Evolutionary conservation across 2,113 vertebrate genomes (phyloP), one percentile per base, ranked within the genome.

Genomic region (Clupea harengus): DNA sequence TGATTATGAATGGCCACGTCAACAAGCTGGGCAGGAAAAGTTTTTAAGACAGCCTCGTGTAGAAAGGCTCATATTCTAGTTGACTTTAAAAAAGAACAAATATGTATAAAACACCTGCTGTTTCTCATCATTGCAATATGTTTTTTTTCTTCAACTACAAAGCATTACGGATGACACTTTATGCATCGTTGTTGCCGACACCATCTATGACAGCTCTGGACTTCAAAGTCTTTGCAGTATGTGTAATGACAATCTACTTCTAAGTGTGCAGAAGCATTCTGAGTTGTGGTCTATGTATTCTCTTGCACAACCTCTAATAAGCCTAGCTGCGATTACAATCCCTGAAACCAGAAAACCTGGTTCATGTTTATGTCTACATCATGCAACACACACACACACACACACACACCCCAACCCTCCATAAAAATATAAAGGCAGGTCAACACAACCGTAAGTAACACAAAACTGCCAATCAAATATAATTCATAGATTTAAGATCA

Each of bases 31-130:
- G 25, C 64, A 72, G 64, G n/a, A 72, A 72, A 72, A 72, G 64
- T 72, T 72, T 72, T 11, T 25, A 13, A 32, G 64, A 72, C 64
- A 72, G 25, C 10, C 64, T 28, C 25, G 1, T 28, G 25, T 15
- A 72, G 8, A 72, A 72, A 72, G 64, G 2, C 64, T 72, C 9
- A 72, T 72, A 72, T 72, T 32, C 8, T 28, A 13, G 64, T 32
- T 28, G 20, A 67, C 60, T 67, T 72, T 32, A 28, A 28, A 72
- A 72, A 72, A 72, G 64, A 25, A 32, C 64, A 72, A 25, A 72
- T 72, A 72, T 72, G n/a, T 72, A 72, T 72, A 72, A 72, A 72
- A 28, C 22, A 72, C 64, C 64, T 28, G 64, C 64, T 72, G 52
- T 54, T 13, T 17, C 64, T 72, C 28, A 72, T 72, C 64, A 72